Base-by-base conservation (phyloP, 2,113 vertebrate genomes). In the Elephantulus edwardii region DNA sequence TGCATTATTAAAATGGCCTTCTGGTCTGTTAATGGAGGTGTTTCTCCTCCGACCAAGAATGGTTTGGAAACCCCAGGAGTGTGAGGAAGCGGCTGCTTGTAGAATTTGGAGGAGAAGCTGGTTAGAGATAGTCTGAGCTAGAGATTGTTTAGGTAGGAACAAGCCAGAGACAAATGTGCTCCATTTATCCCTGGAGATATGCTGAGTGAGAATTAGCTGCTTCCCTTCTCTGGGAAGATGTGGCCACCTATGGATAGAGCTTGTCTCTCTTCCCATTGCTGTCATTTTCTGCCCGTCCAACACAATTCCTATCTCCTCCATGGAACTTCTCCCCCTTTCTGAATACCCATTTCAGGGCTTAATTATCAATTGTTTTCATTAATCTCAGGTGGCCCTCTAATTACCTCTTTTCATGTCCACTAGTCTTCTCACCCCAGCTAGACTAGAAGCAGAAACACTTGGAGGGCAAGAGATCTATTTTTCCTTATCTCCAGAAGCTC, bases 1-100 rank as follows among this genome's bases (percentile, higher is more conserved):
- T 89, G 78, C 68, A 82, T 72, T 92, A n/a, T 42, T 74, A 81
- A 95, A 95, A 84, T 77, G 68, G 44, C 38, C 60, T 93, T 85
- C 54, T 64, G 50, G 12, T 71, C 81, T 75, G 28, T 58, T 72
- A 83, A 70, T 50, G 71, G 74, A 74, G 26, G 44, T 33, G 28
- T 74, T 87, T 87, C 68, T 81, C 56, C 62, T 58, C 54, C 84
- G 38, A 50, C 38, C 20, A 24, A 48, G 84, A 56, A 80, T 62
- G 14, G 12, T 62, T 89, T 48, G 50, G 58, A 93, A 80, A 56
- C 40, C 26, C 40, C 54, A 66, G 35, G 17, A 75, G n/a, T 64
- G 20, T 33, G 35, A 94, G 54, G 52, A 62, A 66, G 85, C 7
- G 42, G 13, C 46, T 72, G 8, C 70, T 92, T 89, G 46, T 28